These are phyloP conservation scores for Oenanthe melanoleuca DNA, from an alignment of 2,113 vertebrate genomes.

Conservation along the genomic window DNA sequence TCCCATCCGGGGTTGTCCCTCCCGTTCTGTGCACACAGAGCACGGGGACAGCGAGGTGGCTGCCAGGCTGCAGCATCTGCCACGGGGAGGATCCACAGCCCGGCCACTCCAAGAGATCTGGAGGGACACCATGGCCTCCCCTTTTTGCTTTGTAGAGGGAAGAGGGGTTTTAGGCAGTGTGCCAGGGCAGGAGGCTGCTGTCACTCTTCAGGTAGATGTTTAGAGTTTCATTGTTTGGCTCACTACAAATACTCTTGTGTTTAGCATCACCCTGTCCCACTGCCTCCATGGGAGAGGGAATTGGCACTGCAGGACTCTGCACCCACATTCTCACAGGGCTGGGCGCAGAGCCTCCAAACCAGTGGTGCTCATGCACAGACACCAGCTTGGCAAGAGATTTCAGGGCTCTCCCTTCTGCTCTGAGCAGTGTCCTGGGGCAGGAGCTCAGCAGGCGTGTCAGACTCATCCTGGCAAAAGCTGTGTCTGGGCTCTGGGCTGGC, in stretches of 20 bases:
- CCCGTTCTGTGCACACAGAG: neutral
- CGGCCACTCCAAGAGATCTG: neutral
- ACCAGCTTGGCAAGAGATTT: neutral
- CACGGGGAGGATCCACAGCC: neutral
- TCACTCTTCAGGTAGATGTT: neutral
- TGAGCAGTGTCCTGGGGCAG: neutral
- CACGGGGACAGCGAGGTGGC: fast-evolving
- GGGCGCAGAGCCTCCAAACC: neutral
- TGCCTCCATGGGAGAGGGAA: fast-evolving
- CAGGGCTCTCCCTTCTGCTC: neutral
- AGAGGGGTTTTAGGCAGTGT: fast-evolving
- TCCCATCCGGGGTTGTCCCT: neutral
- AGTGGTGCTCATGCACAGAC: fast-evolving
- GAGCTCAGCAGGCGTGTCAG: neutral
- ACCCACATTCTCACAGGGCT: fast-evolving
- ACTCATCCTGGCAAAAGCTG: neutral
- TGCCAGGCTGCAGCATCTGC: neutral
- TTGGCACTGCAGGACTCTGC: neutral
- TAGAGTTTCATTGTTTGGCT: neutral
- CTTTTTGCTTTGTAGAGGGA: fast-evolving
- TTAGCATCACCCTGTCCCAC: neutral
- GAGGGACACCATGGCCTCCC: fast-evolving
- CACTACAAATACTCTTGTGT: neutral
- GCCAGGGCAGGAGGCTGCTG: neutral
- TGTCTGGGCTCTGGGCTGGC: neutral